phyloP scores from a whole-genome alignment of 2,888 invertebrate genomes.

The Oeneis ivallda region DNA sequence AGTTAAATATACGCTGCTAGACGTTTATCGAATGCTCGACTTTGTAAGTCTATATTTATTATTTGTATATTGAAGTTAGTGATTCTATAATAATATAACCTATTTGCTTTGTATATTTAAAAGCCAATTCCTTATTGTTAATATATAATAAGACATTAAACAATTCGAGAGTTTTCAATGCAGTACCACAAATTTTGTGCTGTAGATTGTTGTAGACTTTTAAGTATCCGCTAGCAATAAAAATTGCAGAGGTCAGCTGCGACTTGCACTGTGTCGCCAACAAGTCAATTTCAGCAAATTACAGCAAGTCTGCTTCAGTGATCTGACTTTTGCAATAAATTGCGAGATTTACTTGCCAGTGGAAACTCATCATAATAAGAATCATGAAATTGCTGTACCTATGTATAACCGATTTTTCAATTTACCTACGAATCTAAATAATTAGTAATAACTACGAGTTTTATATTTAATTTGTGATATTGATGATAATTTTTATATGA shows the following conservation, averaged over 20 bases:
- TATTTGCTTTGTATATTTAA: slow-evolving; percentile 35
- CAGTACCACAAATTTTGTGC: slow-evolving; percentile 15
- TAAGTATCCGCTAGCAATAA: too few relatives aligned
- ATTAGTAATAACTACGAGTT: slow-evolving; percentile 32
- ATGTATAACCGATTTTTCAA: slow-evolving; percentile 9
- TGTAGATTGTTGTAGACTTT: slow-evolving; percentile 3
- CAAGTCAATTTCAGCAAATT: too few relatives aligned
- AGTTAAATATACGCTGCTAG: slow-evolving; percentile 23
- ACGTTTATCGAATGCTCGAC: slow-evolving; percentile 26
- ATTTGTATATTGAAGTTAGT: slow-evolving; percentile 30
- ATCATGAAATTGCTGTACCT: not conserved
- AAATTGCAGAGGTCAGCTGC: too few relatives aligned
- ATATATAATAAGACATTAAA: slow-evolving; percentile 19
- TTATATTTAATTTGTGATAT: slow-evolving; percentile 75
- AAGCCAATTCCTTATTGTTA: slow-evolving; percentile 24
- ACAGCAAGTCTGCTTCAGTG: too few relatives aligned
- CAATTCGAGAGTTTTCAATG: not conserved
- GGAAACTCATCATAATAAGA: too few relatives aligned
- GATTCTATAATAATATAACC: slow-evolving; percentile 13
- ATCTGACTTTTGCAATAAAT: too few relatives aligned
- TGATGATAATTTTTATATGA: slow-evolving; percentile 75
- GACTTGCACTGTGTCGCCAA: too few relatives aligned
- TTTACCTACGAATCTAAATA: slow-evolving; percentile 8
- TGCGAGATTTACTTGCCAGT: too few relatives aligned
- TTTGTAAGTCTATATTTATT: slow-evolving; percentile 24